These are phyloP conservation scores for Sebastiscus albofasciatus DNA, from an alignment of 2,797 vertebrate genomes.

Conservation along the genomic window DNA sequence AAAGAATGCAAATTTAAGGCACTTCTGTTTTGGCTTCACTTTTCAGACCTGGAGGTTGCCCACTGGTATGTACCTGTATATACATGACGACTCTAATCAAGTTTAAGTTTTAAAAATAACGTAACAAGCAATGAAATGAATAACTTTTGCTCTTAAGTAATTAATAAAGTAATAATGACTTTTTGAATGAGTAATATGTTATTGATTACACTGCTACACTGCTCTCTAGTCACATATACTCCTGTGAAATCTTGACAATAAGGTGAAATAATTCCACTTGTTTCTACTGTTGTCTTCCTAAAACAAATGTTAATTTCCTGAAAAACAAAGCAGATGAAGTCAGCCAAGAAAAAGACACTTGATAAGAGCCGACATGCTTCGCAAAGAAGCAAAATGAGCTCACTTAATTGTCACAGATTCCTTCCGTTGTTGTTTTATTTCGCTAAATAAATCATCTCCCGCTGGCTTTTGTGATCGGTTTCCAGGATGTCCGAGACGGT, in stretches of 20 bases:
- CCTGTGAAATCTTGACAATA: neutral
- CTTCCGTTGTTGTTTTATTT: neutral
- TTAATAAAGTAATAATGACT: neutral
- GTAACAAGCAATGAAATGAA: neutral
- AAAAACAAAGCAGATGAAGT: neutral
- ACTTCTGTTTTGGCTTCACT: too few species aligned
- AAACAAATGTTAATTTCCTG: slow-evolving; percentile 11
- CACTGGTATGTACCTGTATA: too few species aligned
- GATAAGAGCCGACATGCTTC: neutral
- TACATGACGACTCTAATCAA: too few species aligned
- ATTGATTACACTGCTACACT: neutral
- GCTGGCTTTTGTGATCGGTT: slow-evolving; percentile 24
- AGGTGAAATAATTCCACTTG: neutral
- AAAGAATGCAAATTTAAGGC: too few species aligned
- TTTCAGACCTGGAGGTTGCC: too few species aligned
- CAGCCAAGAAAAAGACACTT: neutral
- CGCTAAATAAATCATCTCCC: slow-evolving; percentile 10
- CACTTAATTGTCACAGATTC: neutral
- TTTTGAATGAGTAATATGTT: neutral
- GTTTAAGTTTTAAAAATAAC: neutral
- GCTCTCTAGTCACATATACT: neutral
- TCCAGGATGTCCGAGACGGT: slow-evolving; percentile 39
- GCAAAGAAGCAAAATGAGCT: neutral
- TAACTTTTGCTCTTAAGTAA: neutral
- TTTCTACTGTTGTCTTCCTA: neutral